phyloP scores from a whole-genome alignment of 2,113 vertebrate genomes.

The Pangasianodon hypophthalmus region DNA sequence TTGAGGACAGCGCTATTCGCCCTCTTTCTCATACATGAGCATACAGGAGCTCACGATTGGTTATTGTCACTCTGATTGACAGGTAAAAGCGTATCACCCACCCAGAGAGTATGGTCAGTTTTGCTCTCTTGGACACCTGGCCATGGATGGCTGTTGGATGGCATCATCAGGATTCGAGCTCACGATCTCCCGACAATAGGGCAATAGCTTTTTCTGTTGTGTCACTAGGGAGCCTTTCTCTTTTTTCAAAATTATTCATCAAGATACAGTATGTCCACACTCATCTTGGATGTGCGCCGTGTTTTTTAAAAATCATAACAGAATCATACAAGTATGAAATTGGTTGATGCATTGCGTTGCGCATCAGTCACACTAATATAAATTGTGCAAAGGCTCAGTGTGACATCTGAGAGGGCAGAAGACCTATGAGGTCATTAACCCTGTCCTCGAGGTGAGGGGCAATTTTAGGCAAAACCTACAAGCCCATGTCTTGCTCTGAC shows the following conservation, averaged over 20 bases:
- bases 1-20: neutral
- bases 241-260: constrained; percentile 3
- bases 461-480: constrained; percentile 59
- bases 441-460: constrained; percentile 47
- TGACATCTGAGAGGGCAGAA: constrained; percentile 52
- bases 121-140: neutral
- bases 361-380: constrained; percentile 50
- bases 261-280: neutral
- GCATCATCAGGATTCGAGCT: neutral
- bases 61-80: neutral
- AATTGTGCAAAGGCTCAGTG: constrained; percentile 45
- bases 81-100: neutral
- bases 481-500: constrained; percentile 35
- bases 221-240: neutral
- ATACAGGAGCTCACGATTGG: neutral
- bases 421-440: constrained; percentile 59
- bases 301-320: constrained; percentile 1
- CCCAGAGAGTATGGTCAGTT: neutral
- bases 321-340: constrained; percentile 50
- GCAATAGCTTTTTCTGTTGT: neutral
- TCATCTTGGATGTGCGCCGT: constrained; percentile 14
- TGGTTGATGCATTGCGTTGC: constrained; percentile 52
- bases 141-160: neutral
- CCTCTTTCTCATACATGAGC: neutral
- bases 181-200: neutral